Evolutionary conservation across 2,797 vertebrate genomes (phyloP).

Genomic region (Sorex maritimensis): DNA sequence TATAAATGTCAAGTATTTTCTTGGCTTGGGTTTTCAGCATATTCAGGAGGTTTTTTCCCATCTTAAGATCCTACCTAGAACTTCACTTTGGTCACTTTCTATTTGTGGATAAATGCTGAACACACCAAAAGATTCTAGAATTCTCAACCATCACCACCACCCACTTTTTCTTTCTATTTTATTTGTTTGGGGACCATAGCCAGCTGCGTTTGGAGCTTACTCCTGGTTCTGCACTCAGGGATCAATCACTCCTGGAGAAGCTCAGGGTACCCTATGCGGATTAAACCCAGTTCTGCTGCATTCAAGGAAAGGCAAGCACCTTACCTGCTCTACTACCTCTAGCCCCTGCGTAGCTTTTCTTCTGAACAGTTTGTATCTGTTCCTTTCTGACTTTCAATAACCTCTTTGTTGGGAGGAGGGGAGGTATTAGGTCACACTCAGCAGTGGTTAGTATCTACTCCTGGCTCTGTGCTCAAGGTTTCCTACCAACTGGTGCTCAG

Average conservation of each 20-base stretch:
- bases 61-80: not conserved
- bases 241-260: too few relatives aligned
- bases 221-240: too few relatives aligned
- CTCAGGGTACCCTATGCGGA: too few relatives aligned
- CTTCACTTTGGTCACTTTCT: conserved; percentile 7
- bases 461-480: too few relatives aligned
- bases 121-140: conserved; percentile 15
- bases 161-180: not conserved
- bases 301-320: too few relatives aligned
- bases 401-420: not conserved
- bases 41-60: not conserved
- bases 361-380: conserved; percentile 44
- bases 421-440: too few relatives aligned
- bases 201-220: too few relatives aligned
- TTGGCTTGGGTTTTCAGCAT: not conserved
- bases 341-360: not conserved
- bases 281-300: too few relatives aligned
- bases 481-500: too few relatives aligned
- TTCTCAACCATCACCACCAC: not conserved
- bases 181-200: too few relatives aligned
- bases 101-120: conserved; percentile 6
- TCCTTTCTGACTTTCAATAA: conserved; percentile 32
- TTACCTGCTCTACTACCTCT: too few relatives aligned
- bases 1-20: not conserved
- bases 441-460: too few relatives aligned